Base-by-base conservation (phyloP, 2,888 invertebrate species). In the Creontiades dilutus region DNA sequence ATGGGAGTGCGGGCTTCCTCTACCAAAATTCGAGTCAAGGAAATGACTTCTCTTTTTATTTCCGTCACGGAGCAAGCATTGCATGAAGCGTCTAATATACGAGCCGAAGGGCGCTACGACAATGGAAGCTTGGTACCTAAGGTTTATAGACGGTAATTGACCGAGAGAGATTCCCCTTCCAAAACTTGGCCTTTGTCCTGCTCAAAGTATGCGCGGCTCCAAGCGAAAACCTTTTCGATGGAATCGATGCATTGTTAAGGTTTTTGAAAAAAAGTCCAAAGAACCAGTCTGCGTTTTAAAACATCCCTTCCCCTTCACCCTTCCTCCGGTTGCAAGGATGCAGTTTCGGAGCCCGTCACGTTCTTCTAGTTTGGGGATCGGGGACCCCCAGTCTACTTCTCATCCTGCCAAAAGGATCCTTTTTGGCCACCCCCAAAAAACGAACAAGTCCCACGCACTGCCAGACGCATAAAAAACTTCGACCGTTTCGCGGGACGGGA, bases 131-230 rank as follows among this genome's bases (percentile, higher is more conserved):
- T 37, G 3, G 37, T 37, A 37, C n/a, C 48, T 12, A 68, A 68
- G 68, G 52, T 52, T 82, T 82, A 82, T 82, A 52, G 52, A 82
- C 52, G 52, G 82, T 82, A 82, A 82, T 82, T 82, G 82, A 48
- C 82, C 82, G 47, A 47, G 52, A 81, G 61, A 68, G 68, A 68
- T 68, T 68, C 68, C 68, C 68, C 19, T 27, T 23, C 68, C 23
- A n/a, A 57, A 57, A 57, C 57, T 57, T n/a, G 57, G 57, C 68
- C 68, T 68, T 68, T 68, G 68, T 68, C 68, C 23, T 0, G 19
- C 68, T 68, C 68, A 9, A 68, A 68, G 68, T 68, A 68, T 68
- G 68, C 19, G 68, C 68, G 68, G 68, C 68, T 68, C 23, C 68
- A 13, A 13, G 23, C 68, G 68, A 19, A 68, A 68, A 68, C 68